Conservation (phyloP, 2,888 invertebrate genomes). For the Apodemia hepburni region DNA sequence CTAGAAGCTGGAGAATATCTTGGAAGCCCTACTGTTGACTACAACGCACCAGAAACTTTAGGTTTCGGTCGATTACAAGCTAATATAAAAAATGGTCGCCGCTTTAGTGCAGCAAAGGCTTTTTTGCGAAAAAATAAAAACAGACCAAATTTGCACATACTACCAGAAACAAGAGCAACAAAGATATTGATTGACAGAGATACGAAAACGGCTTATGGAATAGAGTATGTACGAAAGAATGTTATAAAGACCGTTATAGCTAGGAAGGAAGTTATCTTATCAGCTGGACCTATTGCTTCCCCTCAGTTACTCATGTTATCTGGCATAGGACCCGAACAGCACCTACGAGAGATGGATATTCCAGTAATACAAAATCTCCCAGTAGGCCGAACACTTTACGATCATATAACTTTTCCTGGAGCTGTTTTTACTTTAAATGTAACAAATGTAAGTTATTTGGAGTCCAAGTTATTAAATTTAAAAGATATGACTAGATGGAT, state of each 20-base stretch:
- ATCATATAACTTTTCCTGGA: conserved; percentile 80
- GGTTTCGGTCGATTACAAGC: conserved; percentile 85
- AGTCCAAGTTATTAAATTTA: conserved; percentile 41
- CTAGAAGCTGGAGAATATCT: conserved; percentile 82
- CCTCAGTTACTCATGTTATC: conserved; percentile 95
- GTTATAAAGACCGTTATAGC: conserved; percentile 74
- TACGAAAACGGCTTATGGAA: conserved; percentile 83
- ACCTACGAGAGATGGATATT: conserved; percentile 75
- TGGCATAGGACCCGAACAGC: conserved; percentile 81
- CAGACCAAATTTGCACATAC: conserved; percentile 84
- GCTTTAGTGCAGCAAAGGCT: conserved; percentile 84
- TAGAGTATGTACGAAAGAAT: conserved; percentile 81
- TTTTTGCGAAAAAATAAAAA: conserved; percentile 81
- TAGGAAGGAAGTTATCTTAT: conserved; percentile 90
- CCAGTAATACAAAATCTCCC: conserved; percentile 82
- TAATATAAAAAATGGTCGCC: conserved; percentile 77
- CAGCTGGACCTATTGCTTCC: conserved; percentile 93
- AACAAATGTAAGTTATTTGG: conserved; percentile 54
- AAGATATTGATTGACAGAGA: conserved; percentile 83
- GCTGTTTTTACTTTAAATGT: conserved; percentile 60
- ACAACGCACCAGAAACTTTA: conserved; percentile 81
- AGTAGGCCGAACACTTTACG: conserved; percentile 83
- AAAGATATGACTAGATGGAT: conserved; percentile 48
- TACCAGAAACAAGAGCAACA: conserved; percentile 82
- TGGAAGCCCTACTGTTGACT: conserved; percentile 85